Evolutionary conservation across 2,888 invertebrate species (phyloP), one percentile per base, ranked within the genome.

Genomic region (Onthophagus sagittarius): DNA sequence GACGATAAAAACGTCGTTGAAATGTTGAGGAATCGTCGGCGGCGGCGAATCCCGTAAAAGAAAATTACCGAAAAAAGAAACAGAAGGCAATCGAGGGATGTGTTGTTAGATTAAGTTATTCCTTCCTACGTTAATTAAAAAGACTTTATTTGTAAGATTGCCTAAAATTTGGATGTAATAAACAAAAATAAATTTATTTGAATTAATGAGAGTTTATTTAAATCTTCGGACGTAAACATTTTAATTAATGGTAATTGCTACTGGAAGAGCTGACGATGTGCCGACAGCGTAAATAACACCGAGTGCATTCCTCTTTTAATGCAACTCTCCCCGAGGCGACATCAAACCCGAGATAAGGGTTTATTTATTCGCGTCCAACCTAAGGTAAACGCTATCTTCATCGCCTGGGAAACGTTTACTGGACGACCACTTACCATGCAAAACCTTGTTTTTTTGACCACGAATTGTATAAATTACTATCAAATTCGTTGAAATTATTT

Each of bases 251-350:
- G 67, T 67, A 67, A 67, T 67, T 67, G 67, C 67, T 67, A 2
- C 31, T 23, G 23, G 2, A 11, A 5, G 32, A 67, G 32, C 23
- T 67, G 32, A 67, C 13, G 67, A 67, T 9, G 67, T 67, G 67
- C 23, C 67, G 32, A 67, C 67, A 67, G 67, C n/a, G n/a, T 73
- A 71, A 73, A 71, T 73, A 67, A 71, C 62, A 32, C 62, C 62
- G 62, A 71, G 71, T 71, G 71, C 73, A 73, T 71, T 69, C 69
- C 65, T 53, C 69, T 33, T 73, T 71, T 67, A 73, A 73, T 63
- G 73, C 67, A 73, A 73, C 71, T 62, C 31, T 23, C 67, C 71
- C 67, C 62, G 32, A 71, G 23, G 23, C 67, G 67, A 73, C 69
- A 71, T 71, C 69, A 73, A 67, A 15, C 23, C 62, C n/a, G 9